phyloP scores from a whole-genome alignment of 2,113 vertebrate species.

The Natator depressus region DNA sequence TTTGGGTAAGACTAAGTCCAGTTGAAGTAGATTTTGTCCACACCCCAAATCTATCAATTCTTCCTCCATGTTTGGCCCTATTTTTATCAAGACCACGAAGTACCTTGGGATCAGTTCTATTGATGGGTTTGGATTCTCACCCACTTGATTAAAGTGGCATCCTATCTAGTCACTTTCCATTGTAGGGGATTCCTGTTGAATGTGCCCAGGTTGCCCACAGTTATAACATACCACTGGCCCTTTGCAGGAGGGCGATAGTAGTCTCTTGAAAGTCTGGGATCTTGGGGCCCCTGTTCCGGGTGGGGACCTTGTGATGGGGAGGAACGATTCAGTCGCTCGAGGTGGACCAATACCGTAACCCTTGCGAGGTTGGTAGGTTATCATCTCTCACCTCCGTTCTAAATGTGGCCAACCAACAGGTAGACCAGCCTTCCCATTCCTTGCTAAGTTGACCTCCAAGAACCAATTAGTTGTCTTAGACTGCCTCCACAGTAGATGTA shows the following conservation, averaged over 20 bases:
- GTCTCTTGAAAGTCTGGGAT: background rate
- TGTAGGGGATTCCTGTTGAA: background rate
- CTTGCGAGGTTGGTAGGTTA: background rate
- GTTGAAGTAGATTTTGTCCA: background rate
- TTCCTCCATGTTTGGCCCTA: background rate
- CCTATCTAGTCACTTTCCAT: background rate
- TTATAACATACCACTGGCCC: background rate
- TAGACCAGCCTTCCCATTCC: background rate
- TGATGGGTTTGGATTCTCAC: background rate
- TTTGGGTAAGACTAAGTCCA: background rate
- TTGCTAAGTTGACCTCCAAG: background rate
- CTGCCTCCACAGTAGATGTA: too few species aligned
- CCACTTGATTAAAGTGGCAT: background rate
- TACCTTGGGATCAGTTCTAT: background rate
- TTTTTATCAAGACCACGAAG: background rate
- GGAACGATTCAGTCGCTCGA: background rate
- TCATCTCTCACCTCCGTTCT: background rate
- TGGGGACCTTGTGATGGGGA: background rate
- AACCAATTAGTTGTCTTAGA: too few species aligned
- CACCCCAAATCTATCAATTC: background rate
- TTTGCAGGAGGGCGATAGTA: background rate
- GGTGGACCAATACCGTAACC: background rate
- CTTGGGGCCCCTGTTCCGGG: background rate
- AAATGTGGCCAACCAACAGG: background rate
- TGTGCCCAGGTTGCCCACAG: background rate